Evolutionary conservation across 2,888 invertebrate species (phyloP).

Genomic region (Tenthredo livida): DNA sequence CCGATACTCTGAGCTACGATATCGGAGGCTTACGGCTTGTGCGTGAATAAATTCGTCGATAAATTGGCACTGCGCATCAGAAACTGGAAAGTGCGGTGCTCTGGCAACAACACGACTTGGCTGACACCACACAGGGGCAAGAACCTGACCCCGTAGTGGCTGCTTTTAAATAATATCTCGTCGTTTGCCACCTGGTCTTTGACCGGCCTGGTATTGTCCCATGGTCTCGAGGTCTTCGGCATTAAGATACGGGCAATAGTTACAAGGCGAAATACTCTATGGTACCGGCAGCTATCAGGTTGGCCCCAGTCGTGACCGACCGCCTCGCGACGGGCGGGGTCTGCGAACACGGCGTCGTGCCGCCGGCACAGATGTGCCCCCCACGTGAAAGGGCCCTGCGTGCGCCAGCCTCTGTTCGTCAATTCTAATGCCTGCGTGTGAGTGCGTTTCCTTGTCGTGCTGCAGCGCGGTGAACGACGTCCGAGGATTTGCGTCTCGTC

Average conservation of each 20-base stretch:
- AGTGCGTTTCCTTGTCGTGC: background rate
- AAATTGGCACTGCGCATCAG: background rate
- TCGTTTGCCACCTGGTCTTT: conserved; percentile 52
- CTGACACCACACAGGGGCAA: conserved; percentile 49
- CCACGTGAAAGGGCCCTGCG: conserved; percentile 49
- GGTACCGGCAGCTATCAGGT: conserved; percentile 53
- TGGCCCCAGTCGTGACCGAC: conserved; percentile 54
- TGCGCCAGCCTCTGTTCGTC: conserved; percentile 48
- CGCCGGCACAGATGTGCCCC: conserved; percentile 44
- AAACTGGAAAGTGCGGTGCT: conserved; percentile 29
- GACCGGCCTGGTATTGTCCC: conserved; percentile 40
- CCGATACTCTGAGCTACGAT: too few species aligned
- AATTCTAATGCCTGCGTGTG: conserved; percentile 1
- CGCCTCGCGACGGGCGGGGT: conserved; percentile 48
- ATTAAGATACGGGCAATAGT: conserved; percentile 15
- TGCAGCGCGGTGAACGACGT: background rate
- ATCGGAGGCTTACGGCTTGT: too few species aligned
- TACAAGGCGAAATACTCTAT: conserved; percentile 12
- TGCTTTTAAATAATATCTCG: conserved; percentile 53
- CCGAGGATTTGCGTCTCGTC: background rate
- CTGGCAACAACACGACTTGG: conserved; percentile 24
- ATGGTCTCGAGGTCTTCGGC: too few species aligned
- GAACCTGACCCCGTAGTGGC: conserved; percentile 52
- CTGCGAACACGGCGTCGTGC: conserved; percentile 52
- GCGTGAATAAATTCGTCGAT: background rate